phyloP scores from a whole-genome alignment of 2,797 vertebrate genomes.

The Spinibarbus caldwelli region DNA sequence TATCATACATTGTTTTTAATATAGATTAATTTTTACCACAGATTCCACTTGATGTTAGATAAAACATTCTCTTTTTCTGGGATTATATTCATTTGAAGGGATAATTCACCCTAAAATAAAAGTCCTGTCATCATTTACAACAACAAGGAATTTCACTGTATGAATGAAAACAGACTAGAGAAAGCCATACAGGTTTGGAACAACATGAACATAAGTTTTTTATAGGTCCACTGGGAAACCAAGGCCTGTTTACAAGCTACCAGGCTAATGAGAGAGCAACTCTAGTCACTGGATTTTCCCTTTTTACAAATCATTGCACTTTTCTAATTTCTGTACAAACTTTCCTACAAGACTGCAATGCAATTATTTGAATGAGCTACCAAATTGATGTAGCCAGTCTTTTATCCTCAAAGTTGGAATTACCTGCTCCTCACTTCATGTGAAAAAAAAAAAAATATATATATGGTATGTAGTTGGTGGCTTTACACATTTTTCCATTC shows the following conservation, averaged over 20 bases:
- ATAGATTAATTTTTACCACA: too few relatives aligned
- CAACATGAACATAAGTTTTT: neutral
- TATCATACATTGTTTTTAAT: too few relatives aligned
- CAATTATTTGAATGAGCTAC: neutral
- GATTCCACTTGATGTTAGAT: too few relatives aligned
- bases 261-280: neutral
- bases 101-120: too few relatives aligned
- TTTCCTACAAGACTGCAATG: neutral
- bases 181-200: neutral
- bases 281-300: neutral
- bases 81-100: too few relatives aligned
- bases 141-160: too few relatives aligned
- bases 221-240: neutral
- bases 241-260: neutral
- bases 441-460: too few relatives aligned
- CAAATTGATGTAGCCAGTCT: neutral
- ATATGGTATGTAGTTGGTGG: too few relatives aligned
- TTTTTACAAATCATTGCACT: neutral
- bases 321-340: slow-evolving; percentile 13
- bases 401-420: neutral
- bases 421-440: neutral
- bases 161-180: neutral
- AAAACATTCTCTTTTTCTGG: too few relatives aligned
- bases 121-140: too few relatives aligned
- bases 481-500: too few relatives aligned